Evolutionary conservation across 2,888 invertebrate genomes (phyloP).

Genomic region (Tetranychus piercei): DNA sequence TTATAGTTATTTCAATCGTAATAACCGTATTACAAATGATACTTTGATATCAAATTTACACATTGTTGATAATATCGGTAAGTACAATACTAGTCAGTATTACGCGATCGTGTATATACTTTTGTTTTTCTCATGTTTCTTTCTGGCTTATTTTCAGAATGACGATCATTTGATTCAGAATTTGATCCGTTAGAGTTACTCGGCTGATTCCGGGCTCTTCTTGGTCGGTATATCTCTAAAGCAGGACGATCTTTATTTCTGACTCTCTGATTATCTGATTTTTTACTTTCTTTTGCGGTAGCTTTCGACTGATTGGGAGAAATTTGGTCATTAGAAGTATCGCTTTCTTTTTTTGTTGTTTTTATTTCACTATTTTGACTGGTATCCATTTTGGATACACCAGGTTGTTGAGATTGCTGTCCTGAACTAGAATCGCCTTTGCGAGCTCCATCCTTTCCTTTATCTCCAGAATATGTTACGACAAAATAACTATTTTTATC

Average conservation of each 20-base stretch:
- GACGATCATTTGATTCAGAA: slow-evolving; percentile 8
- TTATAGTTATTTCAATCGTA: too few relatives aligned
- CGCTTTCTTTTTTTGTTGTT: slow-evolving; percentile 20
- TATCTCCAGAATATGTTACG: not conserved
- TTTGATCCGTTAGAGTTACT: not conserved
- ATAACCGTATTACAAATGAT: too few relatives aligned
- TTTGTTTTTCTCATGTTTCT: not conserved
- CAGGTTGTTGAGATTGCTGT: not conserved
- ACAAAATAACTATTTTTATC: not conserved
- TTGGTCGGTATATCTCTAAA: slow-evolving; percentile 71
- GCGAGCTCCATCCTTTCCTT: not conserved
- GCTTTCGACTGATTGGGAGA: not conserved
- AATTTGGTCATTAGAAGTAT: not conserved
- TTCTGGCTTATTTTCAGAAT: not conserved
- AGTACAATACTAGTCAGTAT: not conserved
- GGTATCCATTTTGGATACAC: not conserved
- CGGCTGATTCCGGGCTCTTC: slow-evolving; percentile 30
- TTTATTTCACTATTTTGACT: slow-evolving; percentile 17
- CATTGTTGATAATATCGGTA: too few relatives aligned
- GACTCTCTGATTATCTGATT: slow-evolving; percentile 10
- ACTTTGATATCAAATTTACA: too few relatives aligned
- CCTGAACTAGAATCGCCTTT: not conserved
- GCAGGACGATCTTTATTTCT: slow-evolving; percentile 52
- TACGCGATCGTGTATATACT: not conserved
- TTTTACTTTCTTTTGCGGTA: not conserved